These are phyloP conservation scores for Tenebrosternarchus preto DNA, from an alignment of 2,113 vertebrate species.

Conservation along the genomic window DNA sequence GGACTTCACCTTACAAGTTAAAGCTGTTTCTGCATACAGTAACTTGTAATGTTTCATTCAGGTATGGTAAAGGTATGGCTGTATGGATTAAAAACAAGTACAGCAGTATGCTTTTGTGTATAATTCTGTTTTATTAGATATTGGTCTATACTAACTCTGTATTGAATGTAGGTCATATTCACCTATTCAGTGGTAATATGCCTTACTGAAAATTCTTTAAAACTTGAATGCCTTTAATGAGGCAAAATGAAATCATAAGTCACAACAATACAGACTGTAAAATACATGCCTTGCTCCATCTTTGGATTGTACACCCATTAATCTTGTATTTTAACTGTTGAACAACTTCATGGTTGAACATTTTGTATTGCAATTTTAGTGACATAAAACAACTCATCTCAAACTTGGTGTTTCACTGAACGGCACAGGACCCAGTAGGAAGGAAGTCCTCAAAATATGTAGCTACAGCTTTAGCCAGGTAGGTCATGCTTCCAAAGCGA, in stretches of 20 bases:
- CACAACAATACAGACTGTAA: too few species aligned
- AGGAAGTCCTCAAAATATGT: conserved; percentile 88
- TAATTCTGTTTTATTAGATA: conserved; percentile 19
- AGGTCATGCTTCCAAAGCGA: conserved; percentile 94
- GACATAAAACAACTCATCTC: background rate
- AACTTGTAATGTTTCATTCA: conserved; percentile 58
- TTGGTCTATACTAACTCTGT: background rate
- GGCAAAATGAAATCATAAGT: too few species aligned
- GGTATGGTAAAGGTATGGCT: conserved; percentile 58
- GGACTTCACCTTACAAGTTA: conserved; percentile 53
- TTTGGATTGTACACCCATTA: background rate
- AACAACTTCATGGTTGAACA: background rate
- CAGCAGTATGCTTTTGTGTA: conserved; percentile 37
- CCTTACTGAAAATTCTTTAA: background rate
- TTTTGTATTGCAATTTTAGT: background rate
- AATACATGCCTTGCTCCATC: background rate
- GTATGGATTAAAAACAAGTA: conserved; percentile 58
- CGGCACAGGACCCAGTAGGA: conserved; percentile 82
- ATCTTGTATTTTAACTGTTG: background rate
- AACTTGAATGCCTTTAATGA: too few species aligned
- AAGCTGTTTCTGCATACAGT: conserved; percentile 53
- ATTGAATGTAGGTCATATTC: background rate
- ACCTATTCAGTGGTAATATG: too few species aligned
- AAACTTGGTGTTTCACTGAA: conserved; percentile 75
- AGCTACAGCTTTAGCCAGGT: conserved; percentile 89